Conservation (phyloP, 2,113 vertebrate species). For the Zeus faber region DNA sequence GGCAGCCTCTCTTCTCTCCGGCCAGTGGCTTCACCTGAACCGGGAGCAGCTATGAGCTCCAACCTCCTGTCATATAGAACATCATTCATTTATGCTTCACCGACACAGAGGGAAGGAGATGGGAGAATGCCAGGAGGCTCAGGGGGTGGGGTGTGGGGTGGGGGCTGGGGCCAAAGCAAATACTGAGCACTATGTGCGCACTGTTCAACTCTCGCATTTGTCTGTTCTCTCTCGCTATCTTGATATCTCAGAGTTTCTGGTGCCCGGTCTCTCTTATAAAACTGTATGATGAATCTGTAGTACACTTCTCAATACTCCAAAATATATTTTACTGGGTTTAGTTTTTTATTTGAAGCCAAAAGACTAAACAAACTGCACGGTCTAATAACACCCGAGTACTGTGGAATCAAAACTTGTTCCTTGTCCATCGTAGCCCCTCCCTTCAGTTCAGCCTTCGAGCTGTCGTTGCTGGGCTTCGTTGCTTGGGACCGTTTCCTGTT, state of each 20-base stretch:
- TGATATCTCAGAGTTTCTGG: too few species aligned
- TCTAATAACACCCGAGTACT: background rate
- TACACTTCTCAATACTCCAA: too few species aligned
- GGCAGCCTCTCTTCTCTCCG: background rate
- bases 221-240: background rate
- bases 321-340: too few species aligned
- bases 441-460: too few species aligned
- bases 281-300: too few species aligned
- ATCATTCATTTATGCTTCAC: slow-evolving; percentile 40
- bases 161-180: slow-evolving; percentile 33
- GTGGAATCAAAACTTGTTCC: background rate
- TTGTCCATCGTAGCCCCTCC: too few species aligned
- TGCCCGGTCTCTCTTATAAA: too few species aligned
- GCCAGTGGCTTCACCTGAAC: slow-evolving; percentile 29
- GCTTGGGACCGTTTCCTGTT: too few species aligned
- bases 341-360: too few species aligned
- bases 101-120: slow-evolving; percentile 12
- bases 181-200: slow-evolving; percentile 10
- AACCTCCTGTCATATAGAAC: slow-evolving; percentile 12
- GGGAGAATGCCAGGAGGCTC: slow-evolving; percentile 20
- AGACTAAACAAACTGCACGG: too few species aligned
- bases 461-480: too few species aligned
- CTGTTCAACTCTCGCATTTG: slow-evolving; percentile 14
- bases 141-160: background rate
- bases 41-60: slow-evolving; percentile 11